Evolutionary conservation across 2,797 vertebrate genomes (phyloP), one percentile per base, ranked within the genome.

Genomic region (Heterohyrax brucei): DNA sequence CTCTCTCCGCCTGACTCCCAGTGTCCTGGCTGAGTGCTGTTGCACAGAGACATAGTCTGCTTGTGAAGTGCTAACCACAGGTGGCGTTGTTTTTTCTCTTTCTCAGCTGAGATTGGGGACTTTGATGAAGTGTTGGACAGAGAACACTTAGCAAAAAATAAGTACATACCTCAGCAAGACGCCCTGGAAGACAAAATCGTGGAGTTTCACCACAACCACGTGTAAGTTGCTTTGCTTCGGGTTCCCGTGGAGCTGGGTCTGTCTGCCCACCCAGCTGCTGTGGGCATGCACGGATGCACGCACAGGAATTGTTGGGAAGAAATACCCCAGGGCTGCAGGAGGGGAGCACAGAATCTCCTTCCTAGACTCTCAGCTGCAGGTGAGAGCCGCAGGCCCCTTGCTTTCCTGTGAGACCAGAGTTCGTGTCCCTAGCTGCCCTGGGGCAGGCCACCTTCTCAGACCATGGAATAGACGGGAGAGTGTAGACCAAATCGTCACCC

Each of bases 101-200:
- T 93, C 95, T 33, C 97, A 99, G 99, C 99, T 82, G 99, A 99
- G 98, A 99, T 99, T 97, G 99, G 99, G 79, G 99, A 99, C 98
- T 99, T 99, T 97, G 99, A 99, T 98, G 99, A 99, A 98, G 99
- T 98, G 88, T 98, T 99, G 96, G 99, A 99, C 98, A 99, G 99
- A 96, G 99, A 99, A 98, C 99, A 99, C 97, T 99, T 99, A 98
- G 99, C 99, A 78, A 99, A 99, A 98, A 99, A 99, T 98, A 99
- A 99, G 97, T 99, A 99, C 98, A 99, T 99, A 98, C 99, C 99
- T 97, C 99, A 99, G 96, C 99, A 99, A 98, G 99, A 99, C 97
- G 98, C 99, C 13, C 98, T 99, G 96, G 99, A 99, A 97, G 99
- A 99, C 97, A 99, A 99, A 98, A 99, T 99, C 87, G 99, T 99